Conservation (phyloP, 2,888 invertebrate genomes). For the Hydrotaea diabolus region DNA sequence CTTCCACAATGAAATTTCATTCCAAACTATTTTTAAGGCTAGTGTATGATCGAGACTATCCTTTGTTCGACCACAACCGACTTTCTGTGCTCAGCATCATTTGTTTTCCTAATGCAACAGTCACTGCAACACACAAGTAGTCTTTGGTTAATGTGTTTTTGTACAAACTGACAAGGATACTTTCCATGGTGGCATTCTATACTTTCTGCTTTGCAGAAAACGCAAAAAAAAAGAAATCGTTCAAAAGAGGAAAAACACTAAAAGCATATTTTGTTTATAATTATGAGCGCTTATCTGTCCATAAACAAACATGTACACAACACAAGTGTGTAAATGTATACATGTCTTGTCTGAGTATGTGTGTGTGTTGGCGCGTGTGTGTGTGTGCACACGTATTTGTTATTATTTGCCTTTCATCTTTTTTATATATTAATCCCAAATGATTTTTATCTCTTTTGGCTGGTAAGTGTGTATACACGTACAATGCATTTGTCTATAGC, state of each 20-base stretch:
- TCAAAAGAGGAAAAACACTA: not conserved
- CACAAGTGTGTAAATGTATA: not conserved
- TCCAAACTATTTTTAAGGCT: too few species aligned
- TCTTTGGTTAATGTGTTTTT: not conserved
- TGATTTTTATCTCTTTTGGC: constrained; percentile 41
- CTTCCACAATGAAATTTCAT: too few species aligned
- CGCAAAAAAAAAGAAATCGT: not conserved
- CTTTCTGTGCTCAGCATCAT: too few species aligned
- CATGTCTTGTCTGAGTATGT: not conserved
- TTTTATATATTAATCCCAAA: constrained; percentile 51
- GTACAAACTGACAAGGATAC: not conserved
- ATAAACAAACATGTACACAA: not conserved
- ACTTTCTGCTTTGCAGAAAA: too few species aligned
- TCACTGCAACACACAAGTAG: too few species aligned
- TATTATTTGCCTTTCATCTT: not conserved
- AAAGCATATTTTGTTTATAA: constrained; percentile 32
- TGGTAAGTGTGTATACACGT: not conserved
- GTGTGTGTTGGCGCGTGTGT: not conserved
- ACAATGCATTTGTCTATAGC: not conserved
- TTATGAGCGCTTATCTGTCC: constrained; percentile 10
- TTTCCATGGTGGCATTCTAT: not conserved
- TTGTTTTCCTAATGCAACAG: too few species aligned
- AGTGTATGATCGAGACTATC: too few species aligned
- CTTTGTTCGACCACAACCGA: too few species aligned
- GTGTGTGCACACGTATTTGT: not conserved